Base-by-base conservation (phyloP, 2,888 invertebrate species). In the Melipona bicolor region DNA sequence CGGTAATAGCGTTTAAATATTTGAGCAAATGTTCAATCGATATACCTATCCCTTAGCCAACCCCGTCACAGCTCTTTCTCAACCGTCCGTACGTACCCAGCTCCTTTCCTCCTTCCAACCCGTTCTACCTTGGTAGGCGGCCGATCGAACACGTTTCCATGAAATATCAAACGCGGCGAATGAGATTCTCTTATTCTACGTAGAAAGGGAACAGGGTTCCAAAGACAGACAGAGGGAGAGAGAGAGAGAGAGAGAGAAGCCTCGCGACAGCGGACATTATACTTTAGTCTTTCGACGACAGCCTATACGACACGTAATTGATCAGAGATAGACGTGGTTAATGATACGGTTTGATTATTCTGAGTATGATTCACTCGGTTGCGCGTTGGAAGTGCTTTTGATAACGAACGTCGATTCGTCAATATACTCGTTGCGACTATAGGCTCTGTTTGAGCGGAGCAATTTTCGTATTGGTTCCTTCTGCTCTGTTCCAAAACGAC, bases 1-100 rank as follows among this genome's bases (percentile, higher is more conserved):
- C 84, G 87, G 93, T 93, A 93, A 93, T 93, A 93, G 93, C 93
- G 91, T 93, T 93, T 93, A 92, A 93, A 93, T 93, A 93, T 93
- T 93, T 93, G 91, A 93, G 90, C 89, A 91, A 91, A 92, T 92
- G 93, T 92, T 92, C 93, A 93, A 93, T 93, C 93, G 92, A 93
- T 93, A 93, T 90, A 86, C 80, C 83, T 84, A 87, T 88, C 87
- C 91, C 90, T 89, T 87, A 83, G 88, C 88, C 89, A 67, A 79
- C 81, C 86, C 83, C 79, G 82, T 83, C 83, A 65, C 79, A 70
- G 84, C 67, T 88, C 85, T 87, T 85, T 88, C 86, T 54, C 82
- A 85, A 82, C 76, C 74, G 87, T 88, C 75, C 78, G 71, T 79
- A 76, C 78, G 69, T 79, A 76, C 73, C 74, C 70, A 69, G 61